Evolutionary conservation across 92 coral and sea anemone species (phyloP).

Genomic region (Scolanthus callimorphus): DNA sequence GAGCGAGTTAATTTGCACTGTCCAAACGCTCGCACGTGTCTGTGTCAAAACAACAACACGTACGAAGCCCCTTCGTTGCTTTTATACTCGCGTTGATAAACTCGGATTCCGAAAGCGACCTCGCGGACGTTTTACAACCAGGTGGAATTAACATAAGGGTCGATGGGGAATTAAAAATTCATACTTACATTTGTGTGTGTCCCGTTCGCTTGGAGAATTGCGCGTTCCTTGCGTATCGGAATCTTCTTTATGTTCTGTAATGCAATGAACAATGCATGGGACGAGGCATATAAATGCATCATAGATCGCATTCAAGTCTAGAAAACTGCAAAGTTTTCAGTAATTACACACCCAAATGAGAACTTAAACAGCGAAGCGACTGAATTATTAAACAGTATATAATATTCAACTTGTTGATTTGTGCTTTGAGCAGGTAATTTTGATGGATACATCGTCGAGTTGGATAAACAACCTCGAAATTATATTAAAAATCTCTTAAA

Average conservation of each 20-base stretch:
- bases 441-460: not conserved
- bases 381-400: constrained; percentile 83
- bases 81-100: too few relatives aligned
- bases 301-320: constrained; percentile 2
- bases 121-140: not conserved
- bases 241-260: constrained; percentile 84
- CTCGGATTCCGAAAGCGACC: not conserved
- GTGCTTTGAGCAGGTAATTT: constrained; percentile 44
- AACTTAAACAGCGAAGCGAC: constrained; percentile 75
- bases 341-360: constrained; percentile 63
- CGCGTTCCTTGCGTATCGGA: constrained; percentile 66
- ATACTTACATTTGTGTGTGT: constrained; percentile 77
- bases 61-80: too few relatives aligned
- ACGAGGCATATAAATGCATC: not conserved
- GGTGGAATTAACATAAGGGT: constrained; percentile 1
- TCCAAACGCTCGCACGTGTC: constrained; percentile 94
- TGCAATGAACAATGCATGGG: not conserved
- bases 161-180: constrained; percentile 71
- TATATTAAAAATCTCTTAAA: constrained; percentile 27
- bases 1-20: constrained; percentile 75
- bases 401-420: constrained; percentile 84
- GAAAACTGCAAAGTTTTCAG: not conserved
- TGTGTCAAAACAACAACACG: constrained; percentile 60
- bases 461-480: constrained; percentile 32
- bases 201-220: constrained; percentile 64